phyloP scores from a whole-genome alignment of 2,797 vertebrate species.

The Manis javanica region DNA sequence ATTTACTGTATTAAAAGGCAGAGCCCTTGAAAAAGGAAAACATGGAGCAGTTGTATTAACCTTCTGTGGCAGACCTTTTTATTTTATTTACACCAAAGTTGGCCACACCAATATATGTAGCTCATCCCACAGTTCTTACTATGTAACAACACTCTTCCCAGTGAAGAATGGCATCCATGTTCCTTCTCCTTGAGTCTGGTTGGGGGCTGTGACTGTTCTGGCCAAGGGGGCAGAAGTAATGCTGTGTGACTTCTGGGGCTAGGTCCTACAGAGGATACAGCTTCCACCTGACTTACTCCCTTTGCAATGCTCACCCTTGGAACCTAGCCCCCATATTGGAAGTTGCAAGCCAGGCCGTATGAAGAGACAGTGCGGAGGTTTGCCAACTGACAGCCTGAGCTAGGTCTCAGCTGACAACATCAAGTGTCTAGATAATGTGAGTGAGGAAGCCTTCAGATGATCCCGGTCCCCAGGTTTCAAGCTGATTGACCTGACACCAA shows the following conservation, averaged over 20 bases:
- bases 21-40: background rate
- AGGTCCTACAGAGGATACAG: background rate
- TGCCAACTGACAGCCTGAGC: background rate
- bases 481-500: background rate
- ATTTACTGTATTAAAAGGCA: background rate
- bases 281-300: background rate
- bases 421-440: background rate
- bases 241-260: background rate
- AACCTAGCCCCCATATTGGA: background rate
- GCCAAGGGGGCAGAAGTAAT: background rate
- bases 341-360: background rate
- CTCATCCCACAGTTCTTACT: background rate
- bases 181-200: background rate
- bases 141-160: background rate
- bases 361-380: background rate
- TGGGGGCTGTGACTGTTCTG: background rate
- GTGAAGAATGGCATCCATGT: background rate
- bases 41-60: background rate
- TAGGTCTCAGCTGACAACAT: conserved; percentile 3
- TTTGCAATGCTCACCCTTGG: background rate
- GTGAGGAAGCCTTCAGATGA: background rate
- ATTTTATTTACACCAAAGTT: background rate
- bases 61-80: background rate
- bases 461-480: background rate
- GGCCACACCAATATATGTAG: too few relatives aligned